Conservation (phyloP, 53 echinoderm and acorn worm species). For the Henricia sp. region DNA sequence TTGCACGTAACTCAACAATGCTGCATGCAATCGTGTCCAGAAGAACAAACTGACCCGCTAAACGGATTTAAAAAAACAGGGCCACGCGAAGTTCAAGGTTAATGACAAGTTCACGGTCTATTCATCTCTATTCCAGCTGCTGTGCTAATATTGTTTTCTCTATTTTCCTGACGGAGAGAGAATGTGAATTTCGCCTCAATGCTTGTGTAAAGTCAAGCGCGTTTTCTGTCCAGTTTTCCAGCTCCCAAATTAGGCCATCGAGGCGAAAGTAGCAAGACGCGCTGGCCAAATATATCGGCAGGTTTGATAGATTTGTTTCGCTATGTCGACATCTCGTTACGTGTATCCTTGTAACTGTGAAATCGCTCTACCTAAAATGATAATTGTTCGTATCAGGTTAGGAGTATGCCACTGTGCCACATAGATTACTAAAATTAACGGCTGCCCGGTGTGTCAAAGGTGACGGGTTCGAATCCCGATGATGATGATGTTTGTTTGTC, state of each 20-base stretch:
- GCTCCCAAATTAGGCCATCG: slow-evolving; percentile 17
- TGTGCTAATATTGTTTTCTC: not conserved
- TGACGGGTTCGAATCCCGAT: too few species aligned
- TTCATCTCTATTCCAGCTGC: not conserved
- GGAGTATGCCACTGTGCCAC: too few species aligned
- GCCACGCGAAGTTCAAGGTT: slow-evolving; percentile 15
- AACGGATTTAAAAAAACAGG: not conserved
- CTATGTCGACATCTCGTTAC: too few species aligned
- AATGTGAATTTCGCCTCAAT: slow-evolving; percentile 3
- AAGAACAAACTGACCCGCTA: not conserved
- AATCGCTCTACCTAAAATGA: too few species aligned
- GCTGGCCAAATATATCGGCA: not conserved
- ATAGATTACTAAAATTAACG: too few species aligned
- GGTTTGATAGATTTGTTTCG: not conserved
- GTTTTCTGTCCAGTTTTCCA: slow-evolving; percentile 29
- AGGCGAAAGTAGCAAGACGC: slow-evolving; percentile 19
- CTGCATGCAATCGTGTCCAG: not conserved
- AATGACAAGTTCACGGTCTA: slow-evolving; percentile 26
- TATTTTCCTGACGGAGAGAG: not conserved
- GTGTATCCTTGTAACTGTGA: too few species aligned
- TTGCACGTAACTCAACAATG: too few species aligned
- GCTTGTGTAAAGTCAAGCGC: slow-evolving; percentile 41
- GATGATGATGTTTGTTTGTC: too few species aligned
- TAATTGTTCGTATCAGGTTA: too few species aligned
- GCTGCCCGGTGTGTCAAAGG: too few species aligned